phyloP scores from a whole-genome alignment of 2,113 vertebrate genomes.

The Cyanoderma ruficeps region DNA sequence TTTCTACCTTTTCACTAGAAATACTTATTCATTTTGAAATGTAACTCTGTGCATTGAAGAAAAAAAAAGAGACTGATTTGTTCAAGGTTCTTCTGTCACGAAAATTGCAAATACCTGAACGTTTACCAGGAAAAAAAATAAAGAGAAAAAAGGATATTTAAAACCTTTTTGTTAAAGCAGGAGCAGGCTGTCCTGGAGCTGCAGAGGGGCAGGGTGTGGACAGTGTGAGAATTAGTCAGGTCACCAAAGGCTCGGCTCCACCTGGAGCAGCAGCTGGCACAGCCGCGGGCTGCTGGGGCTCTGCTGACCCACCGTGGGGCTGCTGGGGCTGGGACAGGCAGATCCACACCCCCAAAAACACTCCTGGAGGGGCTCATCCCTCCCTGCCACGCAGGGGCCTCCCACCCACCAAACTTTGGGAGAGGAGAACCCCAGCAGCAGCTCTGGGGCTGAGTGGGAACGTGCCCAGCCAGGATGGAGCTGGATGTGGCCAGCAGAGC shows the following conservation, averaged over 20 bases:
- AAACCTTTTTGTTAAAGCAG: neutral
- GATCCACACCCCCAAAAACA: accelerated
- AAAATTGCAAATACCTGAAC: neutral
- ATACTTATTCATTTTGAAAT: neutral
- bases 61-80: neutral
- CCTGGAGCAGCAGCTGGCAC: neutral
- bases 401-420: accelerated
- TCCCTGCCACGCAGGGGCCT: accelerated
- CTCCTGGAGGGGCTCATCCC: accelerated
- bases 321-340: neutral
- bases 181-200: neutral
- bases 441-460: neutral
- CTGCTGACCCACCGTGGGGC: accelerated
- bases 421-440: neutral
- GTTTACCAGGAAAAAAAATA: neutral
- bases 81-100: neutral
- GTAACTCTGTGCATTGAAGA: neutral
- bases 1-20: neutral
- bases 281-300: accelerated
- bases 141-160: neutral
- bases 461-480: neutral
- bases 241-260: neutral
- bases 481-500: neutral
- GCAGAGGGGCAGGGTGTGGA: neutral
- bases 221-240: neutral